A percentile compares a stretch with the other conserved stretches of the same genome.
Evolutionary conservation across 2,113 vertebrate genomes (phyloP).

Genomic region (Poicephalus gulielmi): DNA sequence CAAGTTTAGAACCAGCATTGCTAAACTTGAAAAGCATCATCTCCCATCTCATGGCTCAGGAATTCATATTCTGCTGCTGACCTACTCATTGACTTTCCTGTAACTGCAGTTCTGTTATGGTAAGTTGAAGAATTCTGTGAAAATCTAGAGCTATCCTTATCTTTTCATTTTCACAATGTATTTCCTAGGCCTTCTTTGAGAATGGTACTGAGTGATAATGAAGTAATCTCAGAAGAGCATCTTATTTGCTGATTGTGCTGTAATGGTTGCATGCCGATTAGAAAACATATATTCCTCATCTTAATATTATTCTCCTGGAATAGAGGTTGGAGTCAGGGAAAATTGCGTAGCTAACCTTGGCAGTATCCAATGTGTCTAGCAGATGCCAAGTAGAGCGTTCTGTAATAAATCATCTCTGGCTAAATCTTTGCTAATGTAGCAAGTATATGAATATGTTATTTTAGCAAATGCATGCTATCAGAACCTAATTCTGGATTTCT

Average conservation of each 20-base stretch:
- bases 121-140: not conserved
- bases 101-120: not conserved
- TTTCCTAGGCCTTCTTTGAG: not conserved
- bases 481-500: not conserved
- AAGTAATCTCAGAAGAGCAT: not conserved
- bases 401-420: not conserved
- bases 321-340: not conserved
- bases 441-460: not conserved
- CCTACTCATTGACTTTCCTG: not conserved
- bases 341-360: not conserved
- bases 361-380: not conserved
- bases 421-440: slow-evolving; percentile 4
- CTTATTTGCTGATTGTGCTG: not conserved
- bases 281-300: not conserved
- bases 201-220: not conserved
- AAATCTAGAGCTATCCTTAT: not conserved
- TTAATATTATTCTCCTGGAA: not conserved
- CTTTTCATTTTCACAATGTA: not conserved
- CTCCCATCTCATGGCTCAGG: not conserved
- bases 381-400: not conserved
- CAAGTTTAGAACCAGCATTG: not conserved
- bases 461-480: not conserved
- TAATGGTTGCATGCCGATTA: not conserved
- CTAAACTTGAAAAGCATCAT: not conserved
- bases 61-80: not conserved